A percentile compares a stretch with the other conserved stretches of the same genome.
phyloP scores from a whole-genome alignment of 2,797 vertebrate genomes.

The Dendrocincla fuliginosa region DNA sequence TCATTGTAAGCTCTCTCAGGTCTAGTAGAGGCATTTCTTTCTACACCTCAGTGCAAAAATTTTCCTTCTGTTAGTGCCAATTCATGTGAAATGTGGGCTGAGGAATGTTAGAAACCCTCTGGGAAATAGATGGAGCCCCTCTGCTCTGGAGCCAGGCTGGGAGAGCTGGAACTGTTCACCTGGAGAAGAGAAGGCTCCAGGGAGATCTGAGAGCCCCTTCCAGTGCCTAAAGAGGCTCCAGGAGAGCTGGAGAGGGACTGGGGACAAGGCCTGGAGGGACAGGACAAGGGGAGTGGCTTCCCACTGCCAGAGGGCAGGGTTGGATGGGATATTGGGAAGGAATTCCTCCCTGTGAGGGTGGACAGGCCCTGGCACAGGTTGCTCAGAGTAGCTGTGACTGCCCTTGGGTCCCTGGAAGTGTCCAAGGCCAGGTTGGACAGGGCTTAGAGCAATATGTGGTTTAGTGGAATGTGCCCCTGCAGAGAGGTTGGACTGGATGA shows the following conservation, averaged over 20 bases:
- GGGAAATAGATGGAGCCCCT: neutral
- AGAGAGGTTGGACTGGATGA: neutral
- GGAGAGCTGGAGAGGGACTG: neutral
- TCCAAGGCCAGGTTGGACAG: accelerated
- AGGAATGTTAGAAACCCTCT: neutral
- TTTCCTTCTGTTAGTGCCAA: neutral
- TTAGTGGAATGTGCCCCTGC: neutral
- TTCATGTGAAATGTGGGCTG: neutral
- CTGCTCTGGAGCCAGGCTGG: neutral
- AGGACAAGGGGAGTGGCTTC: neutral
- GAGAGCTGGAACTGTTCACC: neutral
- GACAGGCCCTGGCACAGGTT: neutral
- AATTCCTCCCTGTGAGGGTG: neutral
- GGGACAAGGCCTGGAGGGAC: neutral
- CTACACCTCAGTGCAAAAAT: neutral
- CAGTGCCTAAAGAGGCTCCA: neutral
- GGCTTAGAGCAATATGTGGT: accelerated
- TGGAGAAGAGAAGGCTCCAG: neutral
- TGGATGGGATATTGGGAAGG: neutral
- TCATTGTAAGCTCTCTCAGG: neutral
- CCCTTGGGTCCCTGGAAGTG: neutral
- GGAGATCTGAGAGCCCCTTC: neutral
- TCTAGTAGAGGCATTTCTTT: neutral
- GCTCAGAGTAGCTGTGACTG: neutral
- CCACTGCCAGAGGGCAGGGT: neutral